Base-by-base conservation (phyloP, 2,888 invertebrate species). In the Lasioglossum vierecki region DNA sequence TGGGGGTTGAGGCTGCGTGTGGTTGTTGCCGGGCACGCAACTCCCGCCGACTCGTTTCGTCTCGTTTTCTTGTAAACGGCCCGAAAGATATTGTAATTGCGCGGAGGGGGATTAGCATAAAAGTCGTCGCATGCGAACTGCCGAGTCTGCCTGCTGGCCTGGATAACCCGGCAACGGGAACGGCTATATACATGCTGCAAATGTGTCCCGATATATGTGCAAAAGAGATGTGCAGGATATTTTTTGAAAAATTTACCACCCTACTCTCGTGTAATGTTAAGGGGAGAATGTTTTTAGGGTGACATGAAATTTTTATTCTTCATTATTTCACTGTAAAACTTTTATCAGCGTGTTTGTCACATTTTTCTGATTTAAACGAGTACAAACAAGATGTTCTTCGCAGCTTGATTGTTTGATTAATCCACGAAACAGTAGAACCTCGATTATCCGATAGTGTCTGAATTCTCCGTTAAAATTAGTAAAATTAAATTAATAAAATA, bases 11-110 rank as follows among this genome's bases (percentile, higher is more conserved):
- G 49, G n/a, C 41, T 60, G 72, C 60, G 70, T 30, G 63, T 9
- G 22, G 30, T n/a, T 72, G 3, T 30, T 30, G 30, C 30, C 53
- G 35, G 13, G 41, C 83, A 83, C 82, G 88, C 80, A 80, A 83
- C 49, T 72, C 39, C 39, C 70, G 30, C 60, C 60, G 26, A 13
- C 60, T n/a, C 26, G 57, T 57, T 73, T 39, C 57, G 57, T 72
- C 60, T 60, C 77, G 60, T 76, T 75, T 82, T 84, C 88, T 84
- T 72, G 81, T 79, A 84, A 80, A 82, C 82, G 79, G 15, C 63
- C 44, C 49, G 75, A 88, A 84, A 73, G 76, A 83, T 88, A 85
- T 86, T 89, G 81, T 84, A 89, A 89, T 86, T 80, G 83, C 57
- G 13, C 44, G 39, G 68, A 5, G 18, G 68, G 68, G 13, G 35